A percentile compares a stretch with the other conserved stretches of the same genome.
Conservation (phyloP, 2,113 vertebrate species). For the Spea multiplicata region DNA sequence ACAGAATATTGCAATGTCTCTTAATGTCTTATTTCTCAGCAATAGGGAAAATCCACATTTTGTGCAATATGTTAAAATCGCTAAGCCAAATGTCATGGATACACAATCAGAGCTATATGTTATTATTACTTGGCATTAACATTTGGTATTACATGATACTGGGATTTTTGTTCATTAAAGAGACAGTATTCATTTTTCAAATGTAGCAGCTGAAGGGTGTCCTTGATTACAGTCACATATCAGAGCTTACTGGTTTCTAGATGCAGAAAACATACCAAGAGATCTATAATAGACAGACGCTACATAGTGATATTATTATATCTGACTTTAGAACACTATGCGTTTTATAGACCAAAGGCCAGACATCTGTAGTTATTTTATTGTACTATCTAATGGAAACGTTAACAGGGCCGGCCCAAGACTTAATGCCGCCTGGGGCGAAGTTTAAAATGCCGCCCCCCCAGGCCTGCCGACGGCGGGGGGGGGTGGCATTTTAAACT, state of each 20-base stretch:
- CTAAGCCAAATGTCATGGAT: slow-evolving; percentile 60
- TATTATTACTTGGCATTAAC: slow-evolving; percentile 53
- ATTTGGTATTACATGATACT: slow-evolving; percentile 56
- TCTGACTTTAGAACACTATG: too few species aligned
- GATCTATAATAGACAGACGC: background rate
- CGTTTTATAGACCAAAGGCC: too few species aligned
- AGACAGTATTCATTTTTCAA: slow-evolving; percentile 50
- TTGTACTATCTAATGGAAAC: too few species aligned
- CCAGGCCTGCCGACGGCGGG: too few species aligned
- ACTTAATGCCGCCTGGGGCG: too few species aligned
- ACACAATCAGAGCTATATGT: slow-evolving; percentile 55
- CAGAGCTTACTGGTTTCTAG: background rate
- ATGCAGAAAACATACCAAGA: background rate
- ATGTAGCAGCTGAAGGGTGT: slow-evolving; percentile 49
- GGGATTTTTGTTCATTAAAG: slow-evolving; percentile 62
- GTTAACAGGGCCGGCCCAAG: too few species aligned
- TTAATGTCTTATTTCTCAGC: slow-evolving; percentile 50
- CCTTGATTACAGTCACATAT: slow-evolving; percentile 39
- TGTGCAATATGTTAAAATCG: slow-evolving; percentile 60
- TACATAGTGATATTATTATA: too few species aligned
- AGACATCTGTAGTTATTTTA: too few species aligned
- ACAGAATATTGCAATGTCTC: slow-evolving; percentile 51
- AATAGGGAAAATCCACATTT: slow-evolving; percentile 57
- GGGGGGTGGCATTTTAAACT: too few species aligned
- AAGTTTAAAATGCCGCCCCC: too few species aligned